Evolutionary conservation across 1,140 invertebrate species (phyloP), one percentile per base, ranked within the genome.

Genomic region (Yoshiicerus persimilis): DNA sequence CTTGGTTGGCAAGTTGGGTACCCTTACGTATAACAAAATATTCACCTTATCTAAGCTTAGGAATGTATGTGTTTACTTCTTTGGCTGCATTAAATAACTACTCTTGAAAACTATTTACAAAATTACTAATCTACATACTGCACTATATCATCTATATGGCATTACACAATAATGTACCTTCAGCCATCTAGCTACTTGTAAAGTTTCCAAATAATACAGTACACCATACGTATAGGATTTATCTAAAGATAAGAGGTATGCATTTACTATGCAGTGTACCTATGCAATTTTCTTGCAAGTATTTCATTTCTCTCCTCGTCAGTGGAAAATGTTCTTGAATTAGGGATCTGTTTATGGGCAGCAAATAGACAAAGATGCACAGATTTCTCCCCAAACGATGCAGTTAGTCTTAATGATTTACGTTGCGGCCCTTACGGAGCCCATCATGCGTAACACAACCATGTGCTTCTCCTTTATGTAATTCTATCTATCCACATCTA

Each of bases 401-500:
- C 38, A 80, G 27, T 80, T 80, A 34, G 32, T 36, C 75, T 34
- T 34, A 34, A 80, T 80, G 75, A 80, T 80, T 80, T 80, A 80
- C 75, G 32, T 38, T 80, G 75, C 20, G 75, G 75, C 25, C 30
- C 66, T 70, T 70, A 80, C 75, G 20, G 32, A 30, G 32, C 75
- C 75, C 64, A 80, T 80, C 75, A 80, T 80, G 75, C 32, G 75
- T 36, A 38, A 80, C 32, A n/a, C 32, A 9, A 70, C 64, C 27
- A 70, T 56, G 47, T 30, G 25, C 30, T 80, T 20, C 30, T 32
- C 75, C 23, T 80, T 36, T 30, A 36, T 32, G n/a, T 80, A 80
- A 34, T 80, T 80, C 11, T 80, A 80, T 80, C 75, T 36, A 80
- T 80, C 32, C 75, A 34, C 75, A 80, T 80, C 75, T 80, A 80